Conservation (phyloP, 2,113 vertebrate species). For the Melanotaenia duboulayi region DNA sequence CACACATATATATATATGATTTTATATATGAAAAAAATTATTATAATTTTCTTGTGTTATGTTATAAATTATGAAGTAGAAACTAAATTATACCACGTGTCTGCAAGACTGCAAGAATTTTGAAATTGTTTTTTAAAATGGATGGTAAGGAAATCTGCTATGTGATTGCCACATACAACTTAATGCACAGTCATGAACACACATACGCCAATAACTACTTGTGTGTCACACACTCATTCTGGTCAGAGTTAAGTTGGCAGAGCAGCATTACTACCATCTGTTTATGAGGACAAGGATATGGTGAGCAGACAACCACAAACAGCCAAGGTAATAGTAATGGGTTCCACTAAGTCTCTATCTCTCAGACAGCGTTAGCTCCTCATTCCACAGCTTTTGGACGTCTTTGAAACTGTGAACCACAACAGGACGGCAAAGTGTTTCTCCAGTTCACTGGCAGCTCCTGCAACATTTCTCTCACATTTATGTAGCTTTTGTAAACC, state of each 20-base stretch:
- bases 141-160: slow-evolving; percentile 53
- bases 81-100: slow-evolving; percentile 23
- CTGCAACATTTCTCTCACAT: slow-evolving; percentile 57
- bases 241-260: slow-evolving; percentile 76
- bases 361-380: slow-evolving; percentile 66
- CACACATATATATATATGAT: neutral
- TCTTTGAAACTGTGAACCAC: slow-evolving; percentile 51
- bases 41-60: slow-evolving; percentile 16
- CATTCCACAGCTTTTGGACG: slow-evolving; percentile 62
- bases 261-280: slow-evolving; percentile 71
- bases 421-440: slow-evolving; percentile 63
- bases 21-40: neutral
- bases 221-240: slow-evolving; percentile 53
- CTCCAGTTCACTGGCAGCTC: slow-evolving; percentile 63
- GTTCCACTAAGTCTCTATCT: slow-evolving; percentile 78
- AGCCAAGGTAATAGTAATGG: slow-evolving; percentile 80
- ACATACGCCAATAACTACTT: slow-evolving; percentile 36
- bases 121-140: slow-evolving; percentile 33
- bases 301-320: slow-evolving; percentile 66
- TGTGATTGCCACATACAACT: slow-evolving; percentile 59
- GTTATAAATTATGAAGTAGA: slow-evolving; percentile 52
- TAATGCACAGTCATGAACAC: slow-evolving; percentile 49
- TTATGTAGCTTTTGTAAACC: slow-evolving; percentile 56
- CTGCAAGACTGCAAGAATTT: slow-evolving; percentile 25
- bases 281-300: slow-evolving; percentile 71